A percentile compares a stretch with the other conserved stretches of the same genome.
Conservation (phyloP, 2,797 vertebrate genomes). For the Anniella stebbinsi region DNA sequence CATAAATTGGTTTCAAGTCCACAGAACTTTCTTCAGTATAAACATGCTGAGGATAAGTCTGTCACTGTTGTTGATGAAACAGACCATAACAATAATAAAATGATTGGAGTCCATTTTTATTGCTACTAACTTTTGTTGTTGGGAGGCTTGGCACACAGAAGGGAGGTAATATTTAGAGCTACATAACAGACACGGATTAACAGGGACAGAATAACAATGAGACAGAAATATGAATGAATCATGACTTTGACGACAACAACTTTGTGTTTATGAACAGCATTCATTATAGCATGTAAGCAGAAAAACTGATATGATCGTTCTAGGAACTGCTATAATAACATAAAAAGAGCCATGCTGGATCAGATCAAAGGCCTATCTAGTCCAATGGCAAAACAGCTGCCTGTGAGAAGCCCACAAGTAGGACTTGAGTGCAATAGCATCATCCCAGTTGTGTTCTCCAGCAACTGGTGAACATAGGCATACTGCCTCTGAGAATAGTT, state of each 20-base stretch:
- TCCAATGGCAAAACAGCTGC: too few species aligned
- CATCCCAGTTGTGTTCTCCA: too few species aligned
- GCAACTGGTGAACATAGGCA: too few species aligned
- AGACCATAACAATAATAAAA: background rate
- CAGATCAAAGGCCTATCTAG: too few species aligned
- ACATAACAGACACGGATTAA: too few species aligned
- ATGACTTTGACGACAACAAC: background rate
- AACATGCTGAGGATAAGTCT: background rate
- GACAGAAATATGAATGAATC: background rate
- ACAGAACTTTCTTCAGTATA: background rate
- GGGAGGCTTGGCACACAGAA: background rate
- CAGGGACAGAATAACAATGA: too few species aligned
- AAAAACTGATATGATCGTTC: background rate
- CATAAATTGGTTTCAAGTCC: background rate
- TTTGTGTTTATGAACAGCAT: background rate
- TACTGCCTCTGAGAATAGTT: too few species aligned
- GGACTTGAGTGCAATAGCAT: too few species aligned
- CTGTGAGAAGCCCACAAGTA: too few species aligned
- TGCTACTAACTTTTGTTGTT: background rate
- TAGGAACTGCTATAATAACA: background rate
- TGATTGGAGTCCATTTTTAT: background rate
- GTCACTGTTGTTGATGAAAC: background rate
- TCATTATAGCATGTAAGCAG: background rate
- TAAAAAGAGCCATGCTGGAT: too few species aligned
- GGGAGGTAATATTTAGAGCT: background rate